Base-by-base conservation (phyloP, 2,888 invertebrate genomes). In the Synergus umbraculus region DNA sequence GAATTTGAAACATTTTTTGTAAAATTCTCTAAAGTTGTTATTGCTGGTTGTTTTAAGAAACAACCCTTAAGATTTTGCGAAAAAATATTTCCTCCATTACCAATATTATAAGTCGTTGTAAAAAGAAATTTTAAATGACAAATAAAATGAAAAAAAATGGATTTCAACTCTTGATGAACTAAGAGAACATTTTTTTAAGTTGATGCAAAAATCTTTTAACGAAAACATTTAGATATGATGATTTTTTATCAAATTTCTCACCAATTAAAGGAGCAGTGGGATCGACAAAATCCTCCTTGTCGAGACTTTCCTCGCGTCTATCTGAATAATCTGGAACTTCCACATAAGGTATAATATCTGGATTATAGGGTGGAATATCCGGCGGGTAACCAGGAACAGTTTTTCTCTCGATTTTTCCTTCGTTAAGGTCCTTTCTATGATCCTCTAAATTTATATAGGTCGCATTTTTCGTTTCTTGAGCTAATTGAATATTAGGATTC, bases 291-390 rank as follows among this genome's bases (percentile, higher is more conserved):
- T 87, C 88, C 4, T 83, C 79, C 63, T 85, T 83, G 67, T 90
- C 88, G 29, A 90, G 81, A 79, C 85, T 89, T 43, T 89, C 87
- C 37, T 90, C 88, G 2, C 87, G 83, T 37, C 85, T 86, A 12
- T 90, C 89, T 0, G 88, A 80, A 63, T 90, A 89, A 84, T 90
- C 89, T 9, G 89, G 88, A 1, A 89, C 86, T 0, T 89, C 87
- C 13, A 89, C 88, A 77, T 89, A 90, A 3, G 90, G 90, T 78
- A 90, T 89, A 49, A 87, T 85, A 41, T 79, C 84, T 0, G 86
- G 86, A 85, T 89, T 83, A 67, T 89, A 88, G 9, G 78, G 77
- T 1, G 81, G 79, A 44, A 82, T 84, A 22, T 80, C 79, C 0
- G 78, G n/a, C 13, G 81, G 80, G 76, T 85, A 76, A 43, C 76